Conservation (phyloP, 2,888 invertebrate species). For the Gnatocerus cornutus region DNA sequence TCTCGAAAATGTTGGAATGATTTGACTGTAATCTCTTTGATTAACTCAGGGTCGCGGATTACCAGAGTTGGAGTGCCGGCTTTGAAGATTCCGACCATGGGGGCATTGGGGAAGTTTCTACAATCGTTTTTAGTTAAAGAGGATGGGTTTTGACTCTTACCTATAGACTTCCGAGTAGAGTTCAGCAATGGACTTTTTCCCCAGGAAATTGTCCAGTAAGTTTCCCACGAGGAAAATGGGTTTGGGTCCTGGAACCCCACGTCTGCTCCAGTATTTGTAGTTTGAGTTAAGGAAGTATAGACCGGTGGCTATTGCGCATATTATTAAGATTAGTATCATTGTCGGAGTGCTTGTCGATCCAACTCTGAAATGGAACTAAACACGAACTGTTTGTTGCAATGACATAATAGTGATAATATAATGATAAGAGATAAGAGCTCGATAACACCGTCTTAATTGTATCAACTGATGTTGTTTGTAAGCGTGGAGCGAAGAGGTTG, state of each 20-base stretch:
- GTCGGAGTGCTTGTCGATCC: too few relatives aligned
- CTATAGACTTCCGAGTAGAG: conserved; percentile 46
- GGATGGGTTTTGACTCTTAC: conserved; percentile 34
- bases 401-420: too few relatives aligned
- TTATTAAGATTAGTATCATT: background rate
- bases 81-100: conserved; percentile 67
- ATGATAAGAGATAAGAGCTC: too few relatives aligned
- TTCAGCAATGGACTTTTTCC: conserved; percentile 53
- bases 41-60: conserved; percentile 65
- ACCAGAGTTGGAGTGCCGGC: conserved; percentile 61
- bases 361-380: too few relatives aligned
- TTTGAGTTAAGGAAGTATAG: background rate
- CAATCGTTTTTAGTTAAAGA: background rate
- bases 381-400: too few relatives aligned
- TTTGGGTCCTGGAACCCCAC: conserved; percentile 57
- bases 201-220: conserved; percentile 55
- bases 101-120: conserved; percentile 61
- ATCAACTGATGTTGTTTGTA: too few relatives aligned
- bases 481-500: too few relatives aligned
- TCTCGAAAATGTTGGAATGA: conserved; percentile 67
- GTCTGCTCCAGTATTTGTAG: conserved; percentile 55
- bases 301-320: background rate
- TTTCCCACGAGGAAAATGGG: conserved; percentile 55
- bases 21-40: conserved; percentile 65
- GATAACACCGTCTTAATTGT: too few relatives aligned